phyloP scores from a whole-genome alignment of 2,797 vertebrate genomes.

The Intellagama lesueurii region DNA sequence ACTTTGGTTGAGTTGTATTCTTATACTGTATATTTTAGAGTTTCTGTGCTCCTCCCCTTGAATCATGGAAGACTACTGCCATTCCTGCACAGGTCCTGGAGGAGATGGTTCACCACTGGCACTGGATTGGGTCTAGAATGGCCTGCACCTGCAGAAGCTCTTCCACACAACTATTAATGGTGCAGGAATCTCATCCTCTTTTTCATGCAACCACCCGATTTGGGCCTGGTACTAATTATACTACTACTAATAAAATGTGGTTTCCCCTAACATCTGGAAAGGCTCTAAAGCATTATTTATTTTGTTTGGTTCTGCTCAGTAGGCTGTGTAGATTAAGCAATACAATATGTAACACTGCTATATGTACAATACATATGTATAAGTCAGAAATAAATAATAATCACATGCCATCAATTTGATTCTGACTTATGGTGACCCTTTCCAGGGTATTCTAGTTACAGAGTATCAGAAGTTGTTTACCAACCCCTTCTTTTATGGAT shows the following conservation, averaged over 20 bases:
- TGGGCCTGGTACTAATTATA: neutral
- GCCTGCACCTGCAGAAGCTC: too few relatives aligned
- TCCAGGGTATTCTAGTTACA: too few relatives aligned
- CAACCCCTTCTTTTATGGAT: too few relatives aligned
- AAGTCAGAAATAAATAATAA: conserved; percentile 74
- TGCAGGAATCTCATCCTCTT: too few relatives aligned
- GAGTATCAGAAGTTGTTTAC: too few relatives aligned
- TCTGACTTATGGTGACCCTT: too few relatives aligned
- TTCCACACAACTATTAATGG: too few relatives aligned
- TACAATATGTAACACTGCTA: conserved; percentile 69
- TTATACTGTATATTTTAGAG: neutral
- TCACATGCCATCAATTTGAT: too few relatives aligned
- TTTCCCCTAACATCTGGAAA: conserved; percentile 1
- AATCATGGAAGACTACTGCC: neutral
- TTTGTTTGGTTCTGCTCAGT: conserved; percentile 60
- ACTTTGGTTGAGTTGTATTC: neutral
- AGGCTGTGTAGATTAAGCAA: conserved; percentile 68
- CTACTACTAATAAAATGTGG: neutral
- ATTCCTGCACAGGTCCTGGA: neutral
- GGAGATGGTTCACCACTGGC: neutral
- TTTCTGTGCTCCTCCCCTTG: neutral
- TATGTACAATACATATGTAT: conserved; percentile 57
- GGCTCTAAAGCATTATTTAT: conserved; percentile 21
- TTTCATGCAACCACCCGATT: too few relatives aligned
- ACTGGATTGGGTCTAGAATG: neutral